Evolutionary conservation across 2,113 vertebrate species (phyloP).

Genomic region (Synodontis membranacea): DNA sequence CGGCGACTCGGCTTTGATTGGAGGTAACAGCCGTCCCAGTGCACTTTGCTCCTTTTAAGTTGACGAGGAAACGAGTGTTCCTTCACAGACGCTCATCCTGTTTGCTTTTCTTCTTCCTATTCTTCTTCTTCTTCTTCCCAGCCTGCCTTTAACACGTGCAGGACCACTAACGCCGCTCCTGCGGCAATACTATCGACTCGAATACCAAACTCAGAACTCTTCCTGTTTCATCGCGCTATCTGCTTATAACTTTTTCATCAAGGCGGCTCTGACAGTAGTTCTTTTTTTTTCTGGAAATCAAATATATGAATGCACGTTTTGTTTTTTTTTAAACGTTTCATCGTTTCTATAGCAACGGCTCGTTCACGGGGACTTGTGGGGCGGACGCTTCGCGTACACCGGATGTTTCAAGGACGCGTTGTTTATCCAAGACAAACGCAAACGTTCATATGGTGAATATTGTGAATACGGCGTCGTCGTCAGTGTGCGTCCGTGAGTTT

Average conservation of each 20-base stretch:
- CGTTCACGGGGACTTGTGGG: neutral
- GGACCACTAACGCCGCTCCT: neutral
- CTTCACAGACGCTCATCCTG: neutral
- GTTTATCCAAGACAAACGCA: neutral
- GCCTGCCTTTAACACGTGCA: neutral
- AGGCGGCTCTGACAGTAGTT: neutral
- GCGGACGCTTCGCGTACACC: no score
- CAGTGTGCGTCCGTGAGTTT: no score
- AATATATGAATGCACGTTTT: neutral
- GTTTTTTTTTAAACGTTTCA: neutral
- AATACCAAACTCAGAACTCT: neutral
- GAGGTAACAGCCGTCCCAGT: slow-evolving; percentile 78
- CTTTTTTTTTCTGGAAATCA: neutral
- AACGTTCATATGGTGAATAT: no score
- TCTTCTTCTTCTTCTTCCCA: neutral
- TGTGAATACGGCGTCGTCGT: no score
- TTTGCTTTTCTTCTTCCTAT: no score
- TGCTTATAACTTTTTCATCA: neutral
- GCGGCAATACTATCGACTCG: neutral
- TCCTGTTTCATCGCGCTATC: neutral
- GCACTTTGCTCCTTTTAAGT: neutral
- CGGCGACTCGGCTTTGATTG: slow-evolving; percentile 88
- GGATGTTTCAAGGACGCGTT: neutral
- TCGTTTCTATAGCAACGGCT: neutral
- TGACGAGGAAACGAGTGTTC: slow-evolving; percentile 16